Conservation (phyloP, 2,888 invertebrate species). For the Rhogogaster chlorosoma region DNA sequence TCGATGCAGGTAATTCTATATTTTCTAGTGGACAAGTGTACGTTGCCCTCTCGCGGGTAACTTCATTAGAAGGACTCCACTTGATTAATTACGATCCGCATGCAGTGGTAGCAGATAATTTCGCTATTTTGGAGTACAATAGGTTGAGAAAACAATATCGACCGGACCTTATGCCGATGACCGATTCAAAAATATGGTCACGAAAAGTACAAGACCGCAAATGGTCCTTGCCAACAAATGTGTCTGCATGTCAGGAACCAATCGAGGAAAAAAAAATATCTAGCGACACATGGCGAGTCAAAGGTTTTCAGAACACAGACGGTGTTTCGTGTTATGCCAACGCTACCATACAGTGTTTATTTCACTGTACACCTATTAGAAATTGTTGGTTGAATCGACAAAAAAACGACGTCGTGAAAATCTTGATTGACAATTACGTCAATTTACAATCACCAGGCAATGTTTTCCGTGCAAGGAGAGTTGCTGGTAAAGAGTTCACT, state of each 20-base stretch:
- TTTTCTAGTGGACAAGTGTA: constrained; percentile 61
- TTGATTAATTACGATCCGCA: constrained; percentile 61
- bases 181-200: not conserved
- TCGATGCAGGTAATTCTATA: constrained; percentile 60
- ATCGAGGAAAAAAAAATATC: not conserved
- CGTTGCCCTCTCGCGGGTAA: constrained; percentile 60
- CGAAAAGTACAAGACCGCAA: constrained; percentile 48
- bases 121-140: constrained; percentile 55
- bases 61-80: constrained; percentile 58
- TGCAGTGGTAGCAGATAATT: constrained; percentile 54
- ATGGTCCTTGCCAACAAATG: constrained; percentile 46
- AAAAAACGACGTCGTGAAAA: not conserved
- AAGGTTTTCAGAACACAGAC: constrained; percentile 51
- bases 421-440: not conserved
- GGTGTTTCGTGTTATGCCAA: constrained; percentile 43
- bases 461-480: constrained; percentile 6
- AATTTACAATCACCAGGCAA: not conserved
- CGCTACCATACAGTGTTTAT: constrained; percentile 13
- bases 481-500: constrained; percentile 29
- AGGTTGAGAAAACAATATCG: constrained; percentile 8
- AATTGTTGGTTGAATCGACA: not conserved
- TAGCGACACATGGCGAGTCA: constrained; percentile 5
- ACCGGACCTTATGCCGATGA: constrained; percentile 52
- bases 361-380: constrained; percentile 1
- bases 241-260: constrained; percentile 43